Percentiles rank a stretch among this genome's conserved stretches.
Evolutionary conservation across 1,140 invertebrate genomes (phyloP).

Genomic region (Pseudomyrmex pallidus): DNA sequence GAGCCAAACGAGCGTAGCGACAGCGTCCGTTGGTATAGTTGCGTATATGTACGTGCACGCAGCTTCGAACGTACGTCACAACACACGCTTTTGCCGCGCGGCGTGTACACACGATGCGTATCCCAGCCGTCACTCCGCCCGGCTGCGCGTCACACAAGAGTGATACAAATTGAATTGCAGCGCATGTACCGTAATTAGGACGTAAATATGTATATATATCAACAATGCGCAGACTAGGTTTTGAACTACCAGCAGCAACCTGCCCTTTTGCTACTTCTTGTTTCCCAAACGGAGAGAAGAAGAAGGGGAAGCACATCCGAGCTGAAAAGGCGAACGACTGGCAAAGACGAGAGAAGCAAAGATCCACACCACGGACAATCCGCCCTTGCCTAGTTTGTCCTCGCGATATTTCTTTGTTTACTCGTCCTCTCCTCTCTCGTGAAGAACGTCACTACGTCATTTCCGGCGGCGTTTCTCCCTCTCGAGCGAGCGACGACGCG

Average conservation of each 20-base stretch:
- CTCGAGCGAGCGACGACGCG: neutral
- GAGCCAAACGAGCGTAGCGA: constrained; percentile 48
- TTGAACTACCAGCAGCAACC: neutral
- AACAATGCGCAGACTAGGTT: no score
- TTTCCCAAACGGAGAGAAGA: neutral
- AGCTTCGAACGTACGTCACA: neutral
- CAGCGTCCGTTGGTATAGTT: neutral
- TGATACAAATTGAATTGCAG: constrained; percentile 72
- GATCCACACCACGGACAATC: neutral
- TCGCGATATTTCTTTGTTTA: constrained; percentile 37
- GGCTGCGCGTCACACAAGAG: neutral
- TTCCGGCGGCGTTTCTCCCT: neutral
- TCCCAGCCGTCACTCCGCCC: constrained; percentile 13
- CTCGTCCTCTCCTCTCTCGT: neutral
- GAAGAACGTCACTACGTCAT: neutral
- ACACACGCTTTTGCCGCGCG: neutral
- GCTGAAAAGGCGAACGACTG: neutral
- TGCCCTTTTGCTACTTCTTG: neutral
- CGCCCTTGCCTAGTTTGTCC: neutral
- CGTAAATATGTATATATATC: constrained; percentile 2
- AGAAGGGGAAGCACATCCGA: neutral
- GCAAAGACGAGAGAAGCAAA: no score
- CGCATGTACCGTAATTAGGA: constrained; percentile 47
- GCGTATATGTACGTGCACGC: neutral
- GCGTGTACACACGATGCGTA: neutral